Conservation (phyloP, 2,888 invertebrate species). For the Epinotia brunnichana region DNA sequence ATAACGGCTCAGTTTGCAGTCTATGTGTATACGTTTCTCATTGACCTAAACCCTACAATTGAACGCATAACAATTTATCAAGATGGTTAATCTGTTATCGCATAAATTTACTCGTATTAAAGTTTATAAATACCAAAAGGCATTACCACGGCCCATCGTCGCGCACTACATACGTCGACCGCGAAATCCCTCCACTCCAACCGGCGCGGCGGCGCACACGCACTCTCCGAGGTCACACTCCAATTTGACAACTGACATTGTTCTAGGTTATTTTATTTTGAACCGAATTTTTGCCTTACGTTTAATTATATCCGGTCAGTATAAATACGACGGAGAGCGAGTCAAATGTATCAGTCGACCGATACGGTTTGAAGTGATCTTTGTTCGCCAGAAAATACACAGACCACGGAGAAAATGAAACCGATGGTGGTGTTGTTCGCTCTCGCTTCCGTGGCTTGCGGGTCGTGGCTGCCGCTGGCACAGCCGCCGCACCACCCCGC, state of each 20-base stretch:
- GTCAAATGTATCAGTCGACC: constrained; percentile 67
- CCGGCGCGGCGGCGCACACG: constrained; percentile 73
- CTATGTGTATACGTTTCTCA: too few relatives aligned
- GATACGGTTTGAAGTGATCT: constrained; percentile 71
- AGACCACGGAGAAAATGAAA: constrained; percentile 74
- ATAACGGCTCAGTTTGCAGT: too few relatives aligned
- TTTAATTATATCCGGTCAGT: constrained; percentile 47
- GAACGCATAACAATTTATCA: neutral
- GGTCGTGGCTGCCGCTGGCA: constrained; percentile 76
- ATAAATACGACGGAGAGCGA: constrained; percentile 52
- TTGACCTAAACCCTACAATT: too few relatives aligned
- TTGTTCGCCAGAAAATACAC: constrained; percentile 66
- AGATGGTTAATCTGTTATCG: neutral
- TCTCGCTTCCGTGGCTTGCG: constrained; percentile 84
- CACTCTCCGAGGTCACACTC: constrained; percentile 69
- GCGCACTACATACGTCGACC: constrained; percentile 73
- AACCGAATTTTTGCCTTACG: constrained; percentile 57
- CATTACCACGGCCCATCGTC: constrained; percentile 51
- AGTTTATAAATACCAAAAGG: constrained; percentile 15
- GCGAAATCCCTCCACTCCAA: constrained; percentile 74
- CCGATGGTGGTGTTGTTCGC: constrained; percentile 86
- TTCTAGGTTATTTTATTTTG: constrained; percentile 68
- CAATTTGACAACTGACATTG: constrained; percentile 79
- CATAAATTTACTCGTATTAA: neutral
- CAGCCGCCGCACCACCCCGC: constrained; percentile 78